Evolutionary conservation across 1,140 invertebrate species (phyloP).

Genomic region (Lasioglossum albipes): DNA sequence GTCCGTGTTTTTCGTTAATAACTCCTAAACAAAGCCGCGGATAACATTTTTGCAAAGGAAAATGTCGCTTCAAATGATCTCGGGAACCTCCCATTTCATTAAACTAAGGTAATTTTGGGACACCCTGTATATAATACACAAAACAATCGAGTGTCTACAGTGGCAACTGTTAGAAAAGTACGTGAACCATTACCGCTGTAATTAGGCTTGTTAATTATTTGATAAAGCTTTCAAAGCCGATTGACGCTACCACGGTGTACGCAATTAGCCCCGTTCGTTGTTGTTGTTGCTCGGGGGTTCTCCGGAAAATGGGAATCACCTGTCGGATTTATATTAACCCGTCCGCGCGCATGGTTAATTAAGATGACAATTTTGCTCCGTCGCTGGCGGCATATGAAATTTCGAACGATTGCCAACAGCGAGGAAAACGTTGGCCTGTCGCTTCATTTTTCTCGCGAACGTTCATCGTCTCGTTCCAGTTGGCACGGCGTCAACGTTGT

Average conservation of each 20-base stretch:
- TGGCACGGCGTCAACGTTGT: constrained; percentile 36
- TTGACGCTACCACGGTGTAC: constrained; percentile 8
- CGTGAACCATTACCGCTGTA: constrained; percentile 35
- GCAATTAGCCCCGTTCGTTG: not conserved
- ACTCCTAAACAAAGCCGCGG: too few relatives aligned
- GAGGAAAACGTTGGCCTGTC: not conserved
- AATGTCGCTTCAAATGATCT: too few relatives aligned
- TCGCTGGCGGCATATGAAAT: not conserved
- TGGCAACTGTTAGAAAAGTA: too few relatives aligned
- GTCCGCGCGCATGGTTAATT: not conserved
- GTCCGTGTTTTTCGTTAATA: too few relatives aligned
- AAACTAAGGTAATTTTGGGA: too few relatives aligned
- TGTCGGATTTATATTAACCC: not conserved
- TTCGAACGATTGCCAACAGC: constrained; percentile 3
- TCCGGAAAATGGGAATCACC: not conserved
- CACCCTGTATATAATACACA: too few relatives aligned
- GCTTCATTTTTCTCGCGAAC: not conserved
- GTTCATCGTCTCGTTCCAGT: constrained; percentile 34
- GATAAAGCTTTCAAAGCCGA: constrained; percentile 38
- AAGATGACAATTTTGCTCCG: not conserved
- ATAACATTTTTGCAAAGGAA: too few relatives aligned
- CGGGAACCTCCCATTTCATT: too few relatives aligned
- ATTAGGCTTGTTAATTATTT: constrained; percentile 59
- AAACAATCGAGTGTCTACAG: too few relatives aligned
- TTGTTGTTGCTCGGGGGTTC: not conserved